A percentile compares a stretch with the other conserved stretches of the same genome.
Evolutionary conservation across 2,888 invertebrate genomes (phyloP).

Genomic region (Dolomedes plantarius): DNA sequence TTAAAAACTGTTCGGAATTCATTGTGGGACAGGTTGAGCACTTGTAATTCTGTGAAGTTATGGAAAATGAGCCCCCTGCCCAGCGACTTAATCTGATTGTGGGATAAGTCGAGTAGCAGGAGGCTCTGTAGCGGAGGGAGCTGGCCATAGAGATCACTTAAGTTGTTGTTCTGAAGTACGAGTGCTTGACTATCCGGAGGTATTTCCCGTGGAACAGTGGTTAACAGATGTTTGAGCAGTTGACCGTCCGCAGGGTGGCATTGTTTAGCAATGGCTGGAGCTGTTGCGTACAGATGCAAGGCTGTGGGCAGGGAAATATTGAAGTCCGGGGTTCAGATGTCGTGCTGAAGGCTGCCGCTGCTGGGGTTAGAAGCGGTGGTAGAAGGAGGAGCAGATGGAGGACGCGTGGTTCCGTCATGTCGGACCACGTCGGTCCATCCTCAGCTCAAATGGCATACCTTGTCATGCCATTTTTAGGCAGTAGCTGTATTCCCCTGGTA

Average conservation of each 20-base stretch:
- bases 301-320: slow-evolving; percentile 19
- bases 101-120: slow-evolving; percentile 76
- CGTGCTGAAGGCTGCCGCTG: background rate
- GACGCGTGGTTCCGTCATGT: slow-evolving; percentile 49
- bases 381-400: slow-evolving; percentile 34
- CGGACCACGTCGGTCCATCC: slow-evolving; percentile 58
- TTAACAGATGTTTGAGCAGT: slow-evolving; percentile 76
- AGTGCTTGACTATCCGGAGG: slow-evolving; percentile 76
- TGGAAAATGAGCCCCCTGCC: slow-evolving; percentile 76
- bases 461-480: slow-evolving; percentile 10
- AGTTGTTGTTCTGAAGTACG: slow-evolving; percentile 75
- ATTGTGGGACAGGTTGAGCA: slow-evolving; percentile 77
- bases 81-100: slow-evolving; percentile 76
- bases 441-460: background rate
- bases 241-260: slow-evolving; percentile 74
- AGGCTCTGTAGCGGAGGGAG: slow-evolving; percentile 75
- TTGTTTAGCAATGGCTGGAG: slow-evolving; percentile 41
- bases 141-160: slow-evolving; percentile 75
- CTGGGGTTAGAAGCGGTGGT: slow-evolving; percentile 34
- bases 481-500: background rate
- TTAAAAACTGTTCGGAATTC: slow-evolving; percentile 76
- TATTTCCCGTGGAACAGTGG: slow-evolving; percentile 75
- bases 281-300: slow-evolving; percentile 26
- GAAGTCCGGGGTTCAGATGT: background rate
- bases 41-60: slow-evolving; percentile 75